These are phyloP conservation scores for Apodemia duryi DNA, from an alignment of 2,888 invertebrate species.

Conservation along the genomic window DNA sequence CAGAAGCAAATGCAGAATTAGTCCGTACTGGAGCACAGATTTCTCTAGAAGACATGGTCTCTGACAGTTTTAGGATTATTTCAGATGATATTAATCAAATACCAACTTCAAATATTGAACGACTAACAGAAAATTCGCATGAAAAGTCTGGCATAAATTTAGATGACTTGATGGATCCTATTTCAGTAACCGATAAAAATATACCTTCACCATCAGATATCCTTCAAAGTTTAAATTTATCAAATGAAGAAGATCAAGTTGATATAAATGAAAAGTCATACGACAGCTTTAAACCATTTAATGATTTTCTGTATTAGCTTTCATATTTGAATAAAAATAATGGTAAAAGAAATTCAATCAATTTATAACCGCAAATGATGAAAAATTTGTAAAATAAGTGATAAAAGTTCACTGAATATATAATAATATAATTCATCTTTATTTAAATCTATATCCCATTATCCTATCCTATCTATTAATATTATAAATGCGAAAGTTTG, in stretches of 20 bases:
- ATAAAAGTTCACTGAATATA: too few species aligned
- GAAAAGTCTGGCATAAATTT: constrained; percentile 47
- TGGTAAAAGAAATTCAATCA: background rate
- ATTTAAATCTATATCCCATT: too few species aligned
- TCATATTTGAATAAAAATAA: background rate
- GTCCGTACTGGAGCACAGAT: constrained; percentile 66
- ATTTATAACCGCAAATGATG: too few species aligned
- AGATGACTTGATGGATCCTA: constrained; percentile 51
- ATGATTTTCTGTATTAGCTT: constrained; percentile 23
- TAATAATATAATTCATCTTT: too few species aligned
- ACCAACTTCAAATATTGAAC: constrained; percentile 24
- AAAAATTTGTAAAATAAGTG: too few species aligned
- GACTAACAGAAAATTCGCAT: constrained; percentile 20
- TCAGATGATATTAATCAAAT: constrained; percentile 45
- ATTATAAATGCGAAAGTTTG: too few species aligned
- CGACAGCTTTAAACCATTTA: constrained; percentile 22
- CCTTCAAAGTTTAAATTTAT: constrained; percentile 81
- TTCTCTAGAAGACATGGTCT: constrained; percentile 70
- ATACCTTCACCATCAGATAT: constrained; percentile 83
- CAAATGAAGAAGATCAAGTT: constrained; percentile 59
- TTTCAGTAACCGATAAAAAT: constrained; percentile 65
- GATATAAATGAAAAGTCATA: constrained; percentile 12
- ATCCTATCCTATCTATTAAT: too few species aligned
- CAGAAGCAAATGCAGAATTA: constrained; percentile 64
- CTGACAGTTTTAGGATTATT: constrained; percentile 62